Evolutionary conservation across 2,888 invertebrate species (phyloP).

Genomic region (Rhimphoctona megacephalus): DNA sequence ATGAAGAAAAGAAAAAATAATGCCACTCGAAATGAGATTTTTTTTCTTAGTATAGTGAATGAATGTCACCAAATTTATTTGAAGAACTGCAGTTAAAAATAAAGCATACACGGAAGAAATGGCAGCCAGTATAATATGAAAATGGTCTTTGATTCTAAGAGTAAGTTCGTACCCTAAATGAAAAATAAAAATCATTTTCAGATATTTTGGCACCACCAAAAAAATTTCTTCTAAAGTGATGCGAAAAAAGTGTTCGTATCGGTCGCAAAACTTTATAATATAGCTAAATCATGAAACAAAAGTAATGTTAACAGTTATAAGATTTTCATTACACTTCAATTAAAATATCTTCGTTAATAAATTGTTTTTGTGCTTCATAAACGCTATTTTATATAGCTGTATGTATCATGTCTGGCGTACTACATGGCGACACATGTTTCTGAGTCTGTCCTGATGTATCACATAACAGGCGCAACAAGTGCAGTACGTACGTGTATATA

Average conservation of each 20-base stretch:
- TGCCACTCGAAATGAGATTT: background rate
- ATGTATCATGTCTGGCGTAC: conserved; percentile 6
- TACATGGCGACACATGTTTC: conserved; percentile 55
- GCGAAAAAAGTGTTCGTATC: background rate
- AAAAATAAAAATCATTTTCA: background rate
- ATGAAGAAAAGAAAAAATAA: background rate
- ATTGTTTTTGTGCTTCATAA: background rate
- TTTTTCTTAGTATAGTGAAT: background rate
- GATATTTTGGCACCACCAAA: background rate
- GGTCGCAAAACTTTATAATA: background rate
- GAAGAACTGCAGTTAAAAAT: background rate
- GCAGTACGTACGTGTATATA: conserved; percentile 65
- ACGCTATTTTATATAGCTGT: background rate
- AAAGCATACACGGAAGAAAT: background rate
- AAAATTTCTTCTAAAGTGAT: background rate
- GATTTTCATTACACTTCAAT: background rate
- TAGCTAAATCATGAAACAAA: background rate
- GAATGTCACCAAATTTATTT: background rate
- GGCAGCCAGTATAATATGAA: background rate
- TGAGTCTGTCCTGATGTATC: conserved; percentile 11
- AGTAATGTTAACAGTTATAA: background rate
- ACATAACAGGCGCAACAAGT: conserved; percentile 77
- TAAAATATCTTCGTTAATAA: background rate
- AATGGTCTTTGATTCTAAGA: background rate
- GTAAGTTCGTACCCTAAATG: background rate